A percentile compares a stretch with the other conserved stretches of the same genome.
These are phyloP conservation scores for Pangasius sanitwongsei DNA, from an alignment of 2,797 vertebrate genomes.

Conservation along the genomic window DNA sequence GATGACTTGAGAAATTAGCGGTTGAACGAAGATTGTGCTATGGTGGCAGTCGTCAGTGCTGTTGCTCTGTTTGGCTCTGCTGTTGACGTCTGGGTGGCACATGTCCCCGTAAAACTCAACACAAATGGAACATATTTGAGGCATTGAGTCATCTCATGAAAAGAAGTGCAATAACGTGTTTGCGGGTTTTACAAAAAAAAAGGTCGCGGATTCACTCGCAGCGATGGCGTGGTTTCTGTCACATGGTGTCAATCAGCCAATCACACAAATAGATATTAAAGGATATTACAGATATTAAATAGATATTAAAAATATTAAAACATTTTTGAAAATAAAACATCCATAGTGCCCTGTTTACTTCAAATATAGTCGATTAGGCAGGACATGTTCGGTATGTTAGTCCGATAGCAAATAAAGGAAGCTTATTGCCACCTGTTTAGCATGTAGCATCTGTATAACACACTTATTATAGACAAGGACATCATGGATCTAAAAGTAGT, in stretches of 20 bases:
- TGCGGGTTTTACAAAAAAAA: constrained; percentile 47
- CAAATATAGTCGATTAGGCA: background rate
- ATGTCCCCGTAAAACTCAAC: constrained; percentile 66
- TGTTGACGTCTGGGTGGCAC: constrained; percentile 70
- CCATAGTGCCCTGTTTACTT: background rate
- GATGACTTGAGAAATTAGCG: background rate
- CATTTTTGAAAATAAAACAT: background rate
- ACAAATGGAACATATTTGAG: constrained; percentile 68
- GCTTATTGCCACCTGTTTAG: background rate
- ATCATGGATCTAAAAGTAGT: background rate
- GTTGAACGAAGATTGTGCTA: background rate
- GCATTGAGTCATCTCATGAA: constrained; percentile 67
- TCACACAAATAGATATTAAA: constrained; percentile 10
- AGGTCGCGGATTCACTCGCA: background rate
- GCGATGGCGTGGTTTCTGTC: background rate
- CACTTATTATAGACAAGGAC: background rate
- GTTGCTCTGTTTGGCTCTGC: constrained; percentile 61
- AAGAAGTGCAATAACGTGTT: constrained; percentile 60
- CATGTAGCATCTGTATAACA: background rate
- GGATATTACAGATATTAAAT: background rate
- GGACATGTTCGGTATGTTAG: background rate
- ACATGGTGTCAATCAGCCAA: constrained; percentile 4
- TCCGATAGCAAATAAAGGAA: background rate
- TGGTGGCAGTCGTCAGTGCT: background rate
- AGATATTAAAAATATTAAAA: background rate